Percentiles rank a stretch among this genome's conserved stretches.
Conservation (phyloP, 2,888 invertebrate genomes). For the Druceiella hillmani region DNA sequence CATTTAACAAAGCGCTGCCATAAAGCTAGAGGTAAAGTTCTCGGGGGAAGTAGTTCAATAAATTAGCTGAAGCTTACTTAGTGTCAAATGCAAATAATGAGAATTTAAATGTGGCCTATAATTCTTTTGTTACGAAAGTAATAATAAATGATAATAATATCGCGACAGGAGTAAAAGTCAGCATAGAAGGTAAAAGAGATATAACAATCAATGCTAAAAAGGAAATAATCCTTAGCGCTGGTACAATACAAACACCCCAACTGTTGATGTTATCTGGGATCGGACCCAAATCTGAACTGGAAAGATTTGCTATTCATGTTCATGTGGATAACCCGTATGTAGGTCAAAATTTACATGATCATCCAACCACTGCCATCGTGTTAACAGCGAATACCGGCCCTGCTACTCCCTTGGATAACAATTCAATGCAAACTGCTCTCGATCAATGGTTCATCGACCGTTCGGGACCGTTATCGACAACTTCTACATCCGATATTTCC, state of each 20-base stretch:
- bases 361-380: too few species aligned
- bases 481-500: too few species aligned
- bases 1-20: too few species aligned
- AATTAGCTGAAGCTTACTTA: slow-evolving; percentile 69
- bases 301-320: slow-evolving; percentile 55
- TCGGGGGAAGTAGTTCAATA: too few species aligned
- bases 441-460: too few species aligned
- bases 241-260: slow-evolving; percentile 77
- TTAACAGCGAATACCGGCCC: too few species aligned
- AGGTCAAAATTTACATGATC: slow-evolving; percentile 69
- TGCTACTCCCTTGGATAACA: too few species aligned
- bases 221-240: slow-evolving; percentile 72
- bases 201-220: slow-evolving; percentile 58
- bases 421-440: too few species aligned
- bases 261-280: slow-evolving; percentile 75
- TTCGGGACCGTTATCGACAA: too few species aligned
- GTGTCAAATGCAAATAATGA: slow-evolving; percentile 57
- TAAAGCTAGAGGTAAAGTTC: too few species aligned
- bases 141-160: slow-evolving; percentile 59
- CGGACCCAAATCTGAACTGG: slow-evolving; percentile 55
- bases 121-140: slow-evolving; percentile 62
- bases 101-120: slow-evolving; percentile 66
- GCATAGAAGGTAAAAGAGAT: slow-evolving; percentile 57
- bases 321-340: slow-evolving; percentile 59
- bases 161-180: slow-evolving; percentile 64